Conservation (phyloP, 2,888 invertebrate genomes). For the Athrips mouffetella region DNA sequence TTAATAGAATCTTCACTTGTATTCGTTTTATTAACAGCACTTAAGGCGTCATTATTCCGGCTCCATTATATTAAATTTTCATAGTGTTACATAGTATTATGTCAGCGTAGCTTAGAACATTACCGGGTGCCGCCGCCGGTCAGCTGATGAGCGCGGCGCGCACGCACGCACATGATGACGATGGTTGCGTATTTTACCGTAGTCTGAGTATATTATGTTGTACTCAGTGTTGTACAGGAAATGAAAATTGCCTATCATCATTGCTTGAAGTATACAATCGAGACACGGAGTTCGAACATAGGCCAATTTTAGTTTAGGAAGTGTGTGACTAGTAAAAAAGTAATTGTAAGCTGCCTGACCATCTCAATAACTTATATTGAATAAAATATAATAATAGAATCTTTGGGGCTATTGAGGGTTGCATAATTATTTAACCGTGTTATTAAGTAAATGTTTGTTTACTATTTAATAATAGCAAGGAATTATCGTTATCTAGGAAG, state of each 20-base stretch:
- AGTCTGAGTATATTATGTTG: no score
- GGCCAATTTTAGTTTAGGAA: neutral
- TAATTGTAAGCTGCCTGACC: neutral
- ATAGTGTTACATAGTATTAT: constrained; percentile 7
- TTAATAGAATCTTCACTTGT: constrained; percentile 4
- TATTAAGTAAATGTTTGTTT: no score
- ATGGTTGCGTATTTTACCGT: constrained; percentile 7
- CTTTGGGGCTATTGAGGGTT: no score
- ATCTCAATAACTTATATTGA: neutral
- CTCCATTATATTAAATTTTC: constrained; percentile 3
- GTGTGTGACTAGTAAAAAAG: neutral
- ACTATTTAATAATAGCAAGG: no score
- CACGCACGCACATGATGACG: constrained; percentile 12
- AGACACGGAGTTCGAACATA: neutral
- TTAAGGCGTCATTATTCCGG: neutral
- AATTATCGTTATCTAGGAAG: no score
- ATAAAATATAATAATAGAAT: no score
- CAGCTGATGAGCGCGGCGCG: constrained; percentile 19
- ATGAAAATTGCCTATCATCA: constrained; percentile 7
- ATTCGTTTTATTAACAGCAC: neutral
- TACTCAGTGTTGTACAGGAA: constrained; percentile 17
- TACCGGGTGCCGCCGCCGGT: constrained; percentile 13
- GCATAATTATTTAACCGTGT: neutral
- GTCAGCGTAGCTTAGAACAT: constrained; percentile 7
- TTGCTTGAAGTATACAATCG: neutral